Percentiles rank a stretch among this genome's conserved stretches.
phyloP scores from a whole-genome alignment of 2,113 vertebrate genomes.

The Meriones unguiculatus region DNA sequence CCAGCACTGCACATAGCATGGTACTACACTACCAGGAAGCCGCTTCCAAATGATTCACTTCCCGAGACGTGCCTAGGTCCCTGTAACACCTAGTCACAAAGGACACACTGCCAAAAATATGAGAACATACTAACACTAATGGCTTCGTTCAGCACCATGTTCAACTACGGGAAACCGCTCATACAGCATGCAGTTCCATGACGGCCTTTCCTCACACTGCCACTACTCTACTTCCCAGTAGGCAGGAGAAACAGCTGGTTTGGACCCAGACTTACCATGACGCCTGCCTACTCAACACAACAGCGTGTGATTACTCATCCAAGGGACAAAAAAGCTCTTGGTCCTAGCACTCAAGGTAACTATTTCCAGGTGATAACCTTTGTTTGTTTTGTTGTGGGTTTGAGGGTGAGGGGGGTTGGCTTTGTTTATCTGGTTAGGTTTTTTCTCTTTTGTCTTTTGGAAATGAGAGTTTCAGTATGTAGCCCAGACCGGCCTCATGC shows the following conservation, averaged over 20 bases:
- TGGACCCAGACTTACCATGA: fast-evolving
- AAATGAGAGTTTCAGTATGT: neutral
- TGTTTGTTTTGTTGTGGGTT: neutral
- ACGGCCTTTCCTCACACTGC: neutral
- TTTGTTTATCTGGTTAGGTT: neutral
- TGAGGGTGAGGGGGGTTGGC: neutral
- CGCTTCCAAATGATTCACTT: neutral
- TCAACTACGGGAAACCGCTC: neutral
- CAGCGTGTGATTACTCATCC: neutral
- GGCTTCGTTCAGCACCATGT: neutral
- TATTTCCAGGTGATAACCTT: neutral
- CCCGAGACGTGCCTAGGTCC: neutral
- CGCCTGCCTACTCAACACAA: neutral
- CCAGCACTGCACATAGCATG: neutral
- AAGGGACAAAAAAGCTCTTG: neutral
- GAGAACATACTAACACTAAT: neutral
- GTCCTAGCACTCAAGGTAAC: neutral
- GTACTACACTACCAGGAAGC: neutral
- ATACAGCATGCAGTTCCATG: fast-evolving
- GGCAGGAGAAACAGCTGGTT: neutral
- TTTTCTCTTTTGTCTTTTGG: neutral
- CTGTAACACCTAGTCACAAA: neutral
- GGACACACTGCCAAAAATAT: neutral
- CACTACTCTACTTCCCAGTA: neutral
- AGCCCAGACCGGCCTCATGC: neutral